Percentiles rank a stretch among this genome's conserved stretches.
phyloP scores from a whole-genome alignment of 1,140 invertebrate genomes.

The Tenebrio molitor region DNA sequence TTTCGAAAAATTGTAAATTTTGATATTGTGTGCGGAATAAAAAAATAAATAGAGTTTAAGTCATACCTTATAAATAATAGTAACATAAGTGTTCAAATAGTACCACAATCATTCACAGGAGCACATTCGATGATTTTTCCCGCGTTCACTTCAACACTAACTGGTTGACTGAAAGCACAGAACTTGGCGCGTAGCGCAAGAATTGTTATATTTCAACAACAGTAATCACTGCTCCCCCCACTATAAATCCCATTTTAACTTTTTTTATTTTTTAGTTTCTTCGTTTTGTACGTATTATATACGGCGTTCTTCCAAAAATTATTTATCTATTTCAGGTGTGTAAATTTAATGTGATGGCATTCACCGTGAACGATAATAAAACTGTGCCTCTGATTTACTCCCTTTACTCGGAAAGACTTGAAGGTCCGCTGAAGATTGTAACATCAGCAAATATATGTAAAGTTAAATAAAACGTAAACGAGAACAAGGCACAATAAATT shows the following conservation, averaged over 20 bases:
- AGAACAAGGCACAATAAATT: slow-evolving; percentile 14
- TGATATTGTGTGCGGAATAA: too few species aligned
- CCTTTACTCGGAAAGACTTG: neutral
- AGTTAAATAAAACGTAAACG: neutral
- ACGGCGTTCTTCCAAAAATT: too few species aligned
- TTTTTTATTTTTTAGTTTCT: neutral
- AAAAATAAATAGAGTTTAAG: neutral
- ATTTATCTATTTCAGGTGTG: too few species aligned
- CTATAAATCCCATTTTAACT: slow-evolving; percentile 3
- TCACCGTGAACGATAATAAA: neutral
- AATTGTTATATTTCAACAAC: slow-evolving; percentile 34
- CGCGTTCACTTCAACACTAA: slow-evolving; percentile 34
- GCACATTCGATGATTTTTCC: slow-evolving; percentile 18
- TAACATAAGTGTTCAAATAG: slow-evolving; percentile 12
- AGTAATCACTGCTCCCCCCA: slow-evolving; percentile 16
- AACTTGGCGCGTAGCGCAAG: slow-evolving; percentile 33
- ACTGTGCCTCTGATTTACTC: neutral
- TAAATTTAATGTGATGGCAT: too few species aligned
- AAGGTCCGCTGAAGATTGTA: neutral
- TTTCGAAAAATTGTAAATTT: too few species aligned
- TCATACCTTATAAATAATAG: slow-evolving; percentile 10
- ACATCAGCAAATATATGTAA: slow-evolving; percentile 1
- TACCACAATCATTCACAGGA: slow-evolving; percentile 4
- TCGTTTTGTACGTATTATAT: too few species aligned
- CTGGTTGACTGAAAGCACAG: slow-evolving; percentile 36